Evolutionary conservation across 2,888 invertebrate genomes (phyloP).

Genomic region (Hecatera dysodea): DNA sequence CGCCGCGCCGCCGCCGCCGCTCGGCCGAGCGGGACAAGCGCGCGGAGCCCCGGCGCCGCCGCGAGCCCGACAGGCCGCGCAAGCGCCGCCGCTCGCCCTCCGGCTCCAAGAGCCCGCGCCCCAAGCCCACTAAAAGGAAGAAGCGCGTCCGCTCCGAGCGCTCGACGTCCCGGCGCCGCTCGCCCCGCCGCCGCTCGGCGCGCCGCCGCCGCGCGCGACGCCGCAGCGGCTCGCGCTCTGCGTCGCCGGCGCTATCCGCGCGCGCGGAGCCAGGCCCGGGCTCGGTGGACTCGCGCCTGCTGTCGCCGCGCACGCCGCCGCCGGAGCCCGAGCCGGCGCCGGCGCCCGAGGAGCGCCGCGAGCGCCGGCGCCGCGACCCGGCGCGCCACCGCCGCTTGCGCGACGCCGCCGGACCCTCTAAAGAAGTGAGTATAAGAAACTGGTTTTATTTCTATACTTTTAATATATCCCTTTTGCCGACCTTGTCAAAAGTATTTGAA

Average conservation of each 20-base stretch:
- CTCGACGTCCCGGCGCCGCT: conserved; percentile 68
- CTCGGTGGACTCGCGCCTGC: conserved; percentile 70
- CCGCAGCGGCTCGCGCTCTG: conserved; percentile 53
- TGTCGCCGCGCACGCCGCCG: conserved; percentile 77
- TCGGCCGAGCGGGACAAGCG: conserved; percentile 69
- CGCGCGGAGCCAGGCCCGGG: conserved; percentile 65
- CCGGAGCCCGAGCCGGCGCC: conserved; percentile 73
- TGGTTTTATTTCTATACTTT: no score
- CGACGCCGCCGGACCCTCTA: conserved; percentile 91
- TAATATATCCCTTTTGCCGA: no score
- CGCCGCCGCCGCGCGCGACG: conserved; percentile 74
- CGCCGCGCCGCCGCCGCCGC: conserved; percentile 62
- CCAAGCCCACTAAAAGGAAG: conserved; percentile 78
- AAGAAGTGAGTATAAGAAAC: conserved; percentile 92
- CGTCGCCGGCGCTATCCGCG: conserved; percentile 67
- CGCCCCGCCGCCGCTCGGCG: conserved; percentile 70
- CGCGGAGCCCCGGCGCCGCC: conserved; percentile 70
- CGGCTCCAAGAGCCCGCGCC: conserved; percentile 65
- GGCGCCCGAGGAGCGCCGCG: conserved; percentile 83
- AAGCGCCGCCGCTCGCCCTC: conserved; percentile 75
- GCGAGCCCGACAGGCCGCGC: conserved; percentile 70
- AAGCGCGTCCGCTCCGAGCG: conserved; percentile 77
- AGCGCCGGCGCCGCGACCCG: conserved; percentile 67
- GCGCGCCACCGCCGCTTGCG: conserved; percentile 78
- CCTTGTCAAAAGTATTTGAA: no score